Evolutionary conservation across 2,797 vertebrate species (phyloP).

Genomic region (Mormyrops attenuatus): DNA sequence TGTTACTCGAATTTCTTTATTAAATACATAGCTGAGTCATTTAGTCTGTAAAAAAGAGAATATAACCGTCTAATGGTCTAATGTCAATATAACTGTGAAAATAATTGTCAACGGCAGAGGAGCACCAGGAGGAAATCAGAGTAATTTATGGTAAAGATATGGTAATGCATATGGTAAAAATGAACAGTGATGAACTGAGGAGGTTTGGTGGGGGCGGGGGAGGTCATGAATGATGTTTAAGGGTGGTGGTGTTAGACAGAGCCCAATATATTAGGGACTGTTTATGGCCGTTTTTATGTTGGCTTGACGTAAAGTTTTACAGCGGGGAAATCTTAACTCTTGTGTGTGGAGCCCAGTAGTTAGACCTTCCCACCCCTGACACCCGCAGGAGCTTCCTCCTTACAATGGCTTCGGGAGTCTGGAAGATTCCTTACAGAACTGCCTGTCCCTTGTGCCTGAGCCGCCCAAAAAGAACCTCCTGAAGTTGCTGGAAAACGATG

Average conservation of each 20-base stretch:
- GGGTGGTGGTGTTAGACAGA: neutral
- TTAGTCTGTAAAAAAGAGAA: neutral
- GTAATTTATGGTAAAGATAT: neutral
- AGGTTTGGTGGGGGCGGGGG: neutral
- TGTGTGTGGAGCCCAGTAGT: neutral
- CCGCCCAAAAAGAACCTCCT: slow-evolving; percentile 71
- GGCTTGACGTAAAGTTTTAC: slow-evolving; percentile 10
- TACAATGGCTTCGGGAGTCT: slow-evolving; percentile 85
- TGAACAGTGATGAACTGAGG: neutral
- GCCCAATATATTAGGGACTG: neutral
- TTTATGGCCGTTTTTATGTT: neutral
- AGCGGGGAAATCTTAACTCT: neutral
- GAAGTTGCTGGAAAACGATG: slow-evolving; percentile 75
- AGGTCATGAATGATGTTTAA: neutral
- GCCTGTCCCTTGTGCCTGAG: slow-evolving; percentile 73
- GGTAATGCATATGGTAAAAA: neutral
- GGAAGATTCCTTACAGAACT: slow-evolving; percentile 89
- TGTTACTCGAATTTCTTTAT: neutral
- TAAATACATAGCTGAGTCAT: neutral
- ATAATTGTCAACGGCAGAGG: neutral
- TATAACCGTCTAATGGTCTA: neutral
- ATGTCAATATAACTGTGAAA: neutral
- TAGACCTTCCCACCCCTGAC: neutral
- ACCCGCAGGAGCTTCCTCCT: slow-evolving; percentile 71
- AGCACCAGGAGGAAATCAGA: neutral